phyloP scores from a whole-genome alignment of 2,888 invertebrate species.

The Cantharis flavilabris region DNA sequence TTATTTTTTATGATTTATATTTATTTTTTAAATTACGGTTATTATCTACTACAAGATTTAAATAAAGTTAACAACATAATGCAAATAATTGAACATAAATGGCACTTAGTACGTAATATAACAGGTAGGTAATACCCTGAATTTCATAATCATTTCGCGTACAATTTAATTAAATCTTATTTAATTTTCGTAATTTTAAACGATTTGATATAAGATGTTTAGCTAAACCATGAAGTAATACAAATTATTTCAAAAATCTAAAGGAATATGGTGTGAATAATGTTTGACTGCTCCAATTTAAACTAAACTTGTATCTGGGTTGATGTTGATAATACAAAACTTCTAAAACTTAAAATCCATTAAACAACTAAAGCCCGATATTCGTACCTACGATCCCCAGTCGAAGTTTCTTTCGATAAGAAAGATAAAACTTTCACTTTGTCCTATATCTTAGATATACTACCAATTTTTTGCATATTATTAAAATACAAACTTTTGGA shows the following conservation, averaged over 20 bases:
- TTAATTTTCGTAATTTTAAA: background rate
- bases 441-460: background rate
- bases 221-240: no score
- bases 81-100: background rate
- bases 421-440: background rate
- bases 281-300: background rate
- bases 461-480: background rate
- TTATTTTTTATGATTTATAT: background rate
- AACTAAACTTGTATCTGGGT: background rate
- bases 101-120: background rate
- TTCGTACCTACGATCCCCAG: background rate
- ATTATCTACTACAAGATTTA: background rate
- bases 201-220: background rate
- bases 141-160: background rate
- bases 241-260: background rate
- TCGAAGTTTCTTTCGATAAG: background rate
- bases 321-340: background rate
- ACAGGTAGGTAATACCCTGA: no score
- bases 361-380: background rate
- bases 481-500: background rate
- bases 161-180: background rate
- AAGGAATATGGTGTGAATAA: background rate
- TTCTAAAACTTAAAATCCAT: background rate
- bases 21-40: background rate
- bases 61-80: background rate